These are phyloP conservation scores for Oligia strigilis DNA, from an alignment of 2,888 invertebrate species.

Conservation along the genomic window DNA sequence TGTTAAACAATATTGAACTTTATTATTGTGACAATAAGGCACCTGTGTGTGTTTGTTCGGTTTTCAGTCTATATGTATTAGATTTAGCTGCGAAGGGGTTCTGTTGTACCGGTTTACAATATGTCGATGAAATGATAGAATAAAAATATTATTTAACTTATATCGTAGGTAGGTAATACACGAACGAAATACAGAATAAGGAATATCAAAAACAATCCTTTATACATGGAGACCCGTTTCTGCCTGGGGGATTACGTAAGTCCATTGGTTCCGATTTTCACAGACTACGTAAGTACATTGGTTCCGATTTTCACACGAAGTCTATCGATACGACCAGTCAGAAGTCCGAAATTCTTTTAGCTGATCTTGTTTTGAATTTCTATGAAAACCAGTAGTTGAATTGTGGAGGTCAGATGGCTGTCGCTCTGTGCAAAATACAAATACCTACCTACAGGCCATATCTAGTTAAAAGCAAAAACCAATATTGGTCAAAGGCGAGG, in stretches of 20 bases:
- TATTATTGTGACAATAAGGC: slow-evolving; percentile 57
- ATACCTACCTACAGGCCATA: not conserved
- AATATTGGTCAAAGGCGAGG: not conserved
- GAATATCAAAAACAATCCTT: not conserved
- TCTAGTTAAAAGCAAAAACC: not conserved
- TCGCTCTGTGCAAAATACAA: not conserved
- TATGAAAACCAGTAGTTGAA: not conserved
- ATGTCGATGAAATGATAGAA: slow-evolving; percentile 50
- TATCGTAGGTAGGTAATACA: not conserved
- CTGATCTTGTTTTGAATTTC: not conserved
- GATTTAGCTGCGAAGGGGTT: slow-evolving; percentile 71
- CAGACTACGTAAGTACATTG: no score
- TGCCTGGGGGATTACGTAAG: not conserved
- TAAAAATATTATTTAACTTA: slow-evolving; percentile 28
- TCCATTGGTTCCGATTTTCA: not conserved
- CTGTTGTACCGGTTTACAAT: slow-evolving; percentile 72
- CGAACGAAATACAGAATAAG: not conserved
- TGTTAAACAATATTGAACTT: slow-evolving; percentile 66
- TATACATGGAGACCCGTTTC: not conserved
- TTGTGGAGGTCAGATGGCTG: not conserved
- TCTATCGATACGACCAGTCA: not conserved
- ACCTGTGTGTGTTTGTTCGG: slow-evolving; percentile 7
- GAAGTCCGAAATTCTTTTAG: not conserved
- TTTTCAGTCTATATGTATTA: slow-evolving; percentile 69
- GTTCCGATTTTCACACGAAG: slow-evolving; percentile 6